Evolutionary conservation across 2,797 vertebrate genomes (phyloP).

Genomic region (Miichthys miiuy): DNA sequence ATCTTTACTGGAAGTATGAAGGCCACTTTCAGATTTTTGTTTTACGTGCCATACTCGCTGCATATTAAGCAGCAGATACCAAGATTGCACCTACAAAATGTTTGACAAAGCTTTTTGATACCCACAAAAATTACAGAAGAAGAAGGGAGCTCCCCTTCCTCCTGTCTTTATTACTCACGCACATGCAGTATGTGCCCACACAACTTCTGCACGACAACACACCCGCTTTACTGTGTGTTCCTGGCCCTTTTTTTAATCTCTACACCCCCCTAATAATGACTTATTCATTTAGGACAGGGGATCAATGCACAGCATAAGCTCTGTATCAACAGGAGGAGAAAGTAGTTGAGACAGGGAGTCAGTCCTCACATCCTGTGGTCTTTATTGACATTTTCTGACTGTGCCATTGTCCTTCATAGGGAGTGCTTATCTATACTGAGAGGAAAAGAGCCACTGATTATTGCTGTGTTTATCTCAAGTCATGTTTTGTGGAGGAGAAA

Average conservation of each 20-base stretch:
- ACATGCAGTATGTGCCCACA: conserved; percentile 24
- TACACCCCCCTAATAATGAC: conserved; percentile 44
- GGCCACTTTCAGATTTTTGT: conserved; percentile 24
- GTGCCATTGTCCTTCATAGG: conserved; percentile 37
- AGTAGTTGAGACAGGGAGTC: not conserved
- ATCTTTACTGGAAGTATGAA: conserved; percentile 26
- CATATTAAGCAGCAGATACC: not conserved
- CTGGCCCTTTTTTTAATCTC: conserved; percentile 31
- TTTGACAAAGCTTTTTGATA: conserved; percentile 23
- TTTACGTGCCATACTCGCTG: not conserved
- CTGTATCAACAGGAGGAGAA: conserved; percentile 31
- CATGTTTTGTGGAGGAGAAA: conserved; percentile 51
- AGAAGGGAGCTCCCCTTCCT: conserved; percentile 31
- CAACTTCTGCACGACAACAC: conserved; percentile 31
- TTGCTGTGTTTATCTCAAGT: conserved; percentile 53
- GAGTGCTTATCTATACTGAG: conserved; percentile 50
- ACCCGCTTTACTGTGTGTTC: not conserved
- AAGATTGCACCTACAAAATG: not conserved
- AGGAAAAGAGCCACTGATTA: conserved; percentile 61
- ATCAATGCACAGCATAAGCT: conserved; percentile 41
- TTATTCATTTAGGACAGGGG: conserved; percentile 30
- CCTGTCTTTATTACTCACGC: conserved; percentile 33
- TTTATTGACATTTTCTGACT: conserved; percentile 35
- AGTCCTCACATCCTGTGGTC: conserved; percentile 35
- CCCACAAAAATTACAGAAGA: conserved; percentile 17